Base-by-base conservation (phyloP, 2,797 vertebrate genomes). In the Neomorphus geoffroyi region DNA sequence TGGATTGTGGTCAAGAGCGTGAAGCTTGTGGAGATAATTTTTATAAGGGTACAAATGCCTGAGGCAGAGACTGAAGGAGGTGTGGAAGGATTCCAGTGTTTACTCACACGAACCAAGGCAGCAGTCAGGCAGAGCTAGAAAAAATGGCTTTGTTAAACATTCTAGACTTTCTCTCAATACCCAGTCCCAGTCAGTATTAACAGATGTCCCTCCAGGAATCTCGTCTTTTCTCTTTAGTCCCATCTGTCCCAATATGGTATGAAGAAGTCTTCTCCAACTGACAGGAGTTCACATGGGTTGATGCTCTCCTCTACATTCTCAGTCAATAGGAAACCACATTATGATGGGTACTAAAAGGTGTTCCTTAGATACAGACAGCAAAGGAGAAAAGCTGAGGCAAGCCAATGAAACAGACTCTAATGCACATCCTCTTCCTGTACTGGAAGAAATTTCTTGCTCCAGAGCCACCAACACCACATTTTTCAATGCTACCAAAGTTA, bases 21-120 rank as follows among this genome's bases (percentile, higher is more conserved):
- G 86, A 97, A 80, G 50, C 57, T 72, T 83, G 35, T 45, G 39
- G 56, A 91, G 73, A 83, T 75, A 74, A 91, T 58, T 80, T 94
- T 93, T 73, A 85, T 90, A 72, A 80, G 83, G 83, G 88, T 92
- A 93, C 86, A 89, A 88, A 83, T 75, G 86, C 70, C 83, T 60
- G 37, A 90, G 71, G 91, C 88, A 94, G 79, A 94, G 50, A 66
- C 16, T 77, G 60, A 93, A 92, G 48, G 19, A 86, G 51, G 35
- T 67, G 54, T 61, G 58, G 61, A 95, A 93, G 77, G 66, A 94
- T 69, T 79, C 30, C 80, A 45, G 11, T 16, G 32, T 48, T 45
- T 87, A 26, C 26, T 82, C 39, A 72, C 32, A 67, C 30, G 51
- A 58, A 86, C 33, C 35, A 85, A 90, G 57, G 32, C 39, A 71